Conservation (phyloP, 2,888 invertebrate genomes). For the Drosophila monieri region DNA sequence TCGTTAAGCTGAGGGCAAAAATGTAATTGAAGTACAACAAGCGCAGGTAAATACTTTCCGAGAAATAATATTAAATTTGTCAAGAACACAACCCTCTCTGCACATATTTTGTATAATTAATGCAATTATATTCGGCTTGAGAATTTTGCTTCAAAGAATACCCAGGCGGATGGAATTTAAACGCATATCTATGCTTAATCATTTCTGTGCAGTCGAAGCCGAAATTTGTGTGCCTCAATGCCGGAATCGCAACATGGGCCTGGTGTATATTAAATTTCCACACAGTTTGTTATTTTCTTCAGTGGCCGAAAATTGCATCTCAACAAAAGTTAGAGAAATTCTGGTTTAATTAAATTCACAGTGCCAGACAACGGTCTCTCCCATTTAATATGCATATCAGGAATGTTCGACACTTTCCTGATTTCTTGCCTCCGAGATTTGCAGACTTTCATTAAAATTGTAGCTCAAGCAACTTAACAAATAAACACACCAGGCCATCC, state of each 20-base stretch:
- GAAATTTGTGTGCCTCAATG: neutral
- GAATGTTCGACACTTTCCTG: slow-evolving; percentile 9
- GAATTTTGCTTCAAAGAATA: neutral
- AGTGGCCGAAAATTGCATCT: slow-evolving; percentile 19
- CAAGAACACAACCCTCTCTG: neutral
- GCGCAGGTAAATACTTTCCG: neutral
- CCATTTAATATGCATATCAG: neutral
- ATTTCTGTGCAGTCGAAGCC: too few species aligned
- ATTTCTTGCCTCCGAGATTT: slow-evolving; percentile 16
- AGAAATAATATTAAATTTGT: neutral
- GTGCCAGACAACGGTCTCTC: neutral
- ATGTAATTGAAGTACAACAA: neutral
- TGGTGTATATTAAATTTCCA: slow-evolving; percentile 8
- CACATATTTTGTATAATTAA: slow-evolving; percentile 3
- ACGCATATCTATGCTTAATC: neutral
- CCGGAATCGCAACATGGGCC: slow-evolving; percentile 2
- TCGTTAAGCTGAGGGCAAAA: neutral
- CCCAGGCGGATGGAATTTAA: neutral
- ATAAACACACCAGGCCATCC: slow-evolving; percentile 8
- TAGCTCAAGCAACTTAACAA: slow-evolving; percentile 23
- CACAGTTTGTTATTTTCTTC: slow-evolving; percentile 1
- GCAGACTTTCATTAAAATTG: slow-evolving; percentile 51
- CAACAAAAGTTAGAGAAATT: slow-evolving; percentile 44
- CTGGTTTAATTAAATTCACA: slow-evolving; percentile 64
- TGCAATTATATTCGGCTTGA: neutral